Evolutionary conservation across 2,113 vertebrate species (phyloP).

Genomic region (Pardalotus punctatus): DNA sequence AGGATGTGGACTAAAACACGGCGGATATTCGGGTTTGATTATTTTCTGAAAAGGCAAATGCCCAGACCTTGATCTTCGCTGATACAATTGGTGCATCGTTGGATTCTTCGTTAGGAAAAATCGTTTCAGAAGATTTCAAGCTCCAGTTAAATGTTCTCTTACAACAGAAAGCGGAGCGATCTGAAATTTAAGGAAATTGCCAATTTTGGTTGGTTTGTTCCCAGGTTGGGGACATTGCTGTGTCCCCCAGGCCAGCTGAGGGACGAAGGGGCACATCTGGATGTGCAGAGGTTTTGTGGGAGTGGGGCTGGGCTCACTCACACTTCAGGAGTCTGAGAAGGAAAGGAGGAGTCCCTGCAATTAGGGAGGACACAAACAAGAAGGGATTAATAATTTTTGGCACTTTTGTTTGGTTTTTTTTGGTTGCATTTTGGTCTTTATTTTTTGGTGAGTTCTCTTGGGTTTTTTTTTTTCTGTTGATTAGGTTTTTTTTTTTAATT

Average conservation of each 20-base stretch:
- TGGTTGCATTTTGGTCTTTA: background rate
- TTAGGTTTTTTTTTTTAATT: background rate
- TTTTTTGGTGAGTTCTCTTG: background rate
- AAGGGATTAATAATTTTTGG: background rate
- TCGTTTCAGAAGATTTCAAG: background rate
- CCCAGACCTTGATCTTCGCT: background rate
- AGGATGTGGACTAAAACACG: background rate
- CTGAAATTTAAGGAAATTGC: background rate
- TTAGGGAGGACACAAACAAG: background rate
- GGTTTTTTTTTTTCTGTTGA: background rate
- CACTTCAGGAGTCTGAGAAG: background rate
- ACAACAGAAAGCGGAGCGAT: background rate
- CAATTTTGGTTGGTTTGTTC: background rate
- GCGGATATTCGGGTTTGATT: accelerated
- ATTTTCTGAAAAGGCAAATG: background rate
- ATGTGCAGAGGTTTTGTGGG: background rate
- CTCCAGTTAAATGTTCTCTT: background rate
- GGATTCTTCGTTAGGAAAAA: background rate
- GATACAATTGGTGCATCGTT: background rate
- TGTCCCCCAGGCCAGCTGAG: background rate
- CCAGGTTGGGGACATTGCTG: background rate
- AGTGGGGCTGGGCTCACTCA: background rate
- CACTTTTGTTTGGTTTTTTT: background rate
- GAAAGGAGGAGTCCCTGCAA: background rate
- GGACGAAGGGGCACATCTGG: background rate